Percentiles rank a stretch among this genome's conserved stretches.
Conservation (phyloP, 2,888 invertebrate genomes). For the Thera obeliscata region DNA sequence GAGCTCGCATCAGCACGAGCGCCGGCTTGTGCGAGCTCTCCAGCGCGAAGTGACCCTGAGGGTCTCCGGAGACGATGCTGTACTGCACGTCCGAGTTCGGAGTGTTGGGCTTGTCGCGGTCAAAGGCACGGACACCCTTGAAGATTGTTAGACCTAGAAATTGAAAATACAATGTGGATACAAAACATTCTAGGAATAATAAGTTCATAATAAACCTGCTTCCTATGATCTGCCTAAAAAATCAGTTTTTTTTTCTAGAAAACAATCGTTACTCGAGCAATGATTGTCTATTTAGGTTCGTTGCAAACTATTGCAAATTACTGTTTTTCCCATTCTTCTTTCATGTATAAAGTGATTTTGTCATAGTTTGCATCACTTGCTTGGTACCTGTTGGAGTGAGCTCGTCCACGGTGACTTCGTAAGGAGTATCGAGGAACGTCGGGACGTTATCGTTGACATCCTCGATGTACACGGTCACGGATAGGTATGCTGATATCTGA, state of each 20-base stretch:
- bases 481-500: constrained; percentile 92
- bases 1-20: constrained; percentile 88
- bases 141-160: constrained; percentile 90
- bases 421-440: constrained; percentile 90
- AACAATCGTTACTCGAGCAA: too few relatives aligned
- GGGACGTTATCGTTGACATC: constrained; percentile 94
- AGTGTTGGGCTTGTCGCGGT: constrained; percentile 94
- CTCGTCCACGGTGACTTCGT: constrained; percentile 91
- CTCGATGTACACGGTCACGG: constrained; percentile 94
- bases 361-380: neutral
- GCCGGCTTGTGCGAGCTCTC: constrained; percentile 92
- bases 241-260: too few relatives aligned
- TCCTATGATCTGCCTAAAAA: too few relatives aligned
- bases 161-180: neutral
- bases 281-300: too few relatives aligned
- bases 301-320: too few relatives aligned
- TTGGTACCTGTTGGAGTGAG: constrained; percentile 88
- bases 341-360: too few relatives aligned
- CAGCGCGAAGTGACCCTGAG: constrained; percentile 89
- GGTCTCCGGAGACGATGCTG: constrained; percentile 89
- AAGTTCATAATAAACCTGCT: too few relatives aligned
- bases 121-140: constrained; percentile 91
- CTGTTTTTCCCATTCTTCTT: too few relatives aligned
- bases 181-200: too few relatives aligned
- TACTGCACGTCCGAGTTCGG: constrained; percentile 94